phyloP scores from a whole-genome alignment of 2,113 vertebrate species.

The Oreocharis arfaki region DNA sequence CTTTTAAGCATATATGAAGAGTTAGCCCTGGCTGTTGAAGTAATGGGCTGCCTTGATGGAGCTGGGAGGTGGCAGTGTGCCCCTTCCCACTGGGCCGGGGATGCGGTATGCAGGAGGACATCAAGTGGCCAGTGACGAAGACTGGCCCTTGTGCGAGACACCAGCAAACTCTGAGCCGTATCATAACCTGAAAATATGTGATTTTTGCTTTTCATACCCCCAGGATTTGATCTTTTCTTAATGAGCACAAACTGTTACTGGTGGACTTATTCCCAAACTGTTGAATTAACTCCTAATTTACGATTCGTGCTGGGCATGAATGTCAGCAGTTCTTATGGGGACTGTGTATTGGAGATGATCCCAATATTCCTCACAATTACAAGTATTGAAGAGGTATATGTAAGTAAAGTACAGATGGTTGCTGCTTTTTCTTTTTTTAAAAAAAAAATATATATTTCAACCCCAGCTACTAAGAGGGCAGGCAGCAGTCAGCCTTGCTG shows the following conservation, averaged over 20 bases:
- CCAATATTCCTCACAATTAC: not conserved
- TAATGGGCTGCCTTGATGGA: not conserved
- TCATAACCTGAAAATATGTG: not conserved
- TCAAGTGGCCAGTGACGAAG: not conserved
- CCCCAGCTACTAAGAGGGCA: not conserved
- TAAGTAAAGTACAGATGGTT: not conserved
- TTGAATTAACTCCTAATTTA: not conserved
- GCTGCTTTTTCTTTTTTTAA: not conserved
- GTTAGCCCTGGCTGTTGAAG: not conserved
- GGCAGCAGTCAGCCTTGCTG: not conserved
- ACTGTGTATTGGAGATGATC: not conserved
- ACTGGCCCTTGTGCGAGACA: not conserved
- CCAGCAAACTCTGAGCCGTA: not conserved
- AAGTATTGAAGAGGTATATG: not conserved
- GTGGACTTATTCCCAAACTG: not conserved
- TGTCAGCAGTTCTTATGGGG: not conserved
- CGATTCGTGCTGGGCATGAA: not conserved
- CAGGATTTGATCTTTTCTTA: not conserved
- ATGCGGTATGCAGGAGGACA: not conserved
- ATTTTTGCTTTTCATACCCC: not conserved
- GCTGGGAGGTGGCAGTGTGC: not conserved
- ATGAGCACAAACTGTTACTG: not conserved
- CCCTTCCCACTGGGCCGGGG: rapidly evolving
- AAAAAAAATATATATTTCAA: not conserved
- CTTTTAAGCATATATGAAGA: not conserved